Evolutionary conservation across 2,797 vertebrate genomes (phyloP), one percentile per base, ranked within the genome.

Genomic region (Sebastes taczanowskii): DNA sequence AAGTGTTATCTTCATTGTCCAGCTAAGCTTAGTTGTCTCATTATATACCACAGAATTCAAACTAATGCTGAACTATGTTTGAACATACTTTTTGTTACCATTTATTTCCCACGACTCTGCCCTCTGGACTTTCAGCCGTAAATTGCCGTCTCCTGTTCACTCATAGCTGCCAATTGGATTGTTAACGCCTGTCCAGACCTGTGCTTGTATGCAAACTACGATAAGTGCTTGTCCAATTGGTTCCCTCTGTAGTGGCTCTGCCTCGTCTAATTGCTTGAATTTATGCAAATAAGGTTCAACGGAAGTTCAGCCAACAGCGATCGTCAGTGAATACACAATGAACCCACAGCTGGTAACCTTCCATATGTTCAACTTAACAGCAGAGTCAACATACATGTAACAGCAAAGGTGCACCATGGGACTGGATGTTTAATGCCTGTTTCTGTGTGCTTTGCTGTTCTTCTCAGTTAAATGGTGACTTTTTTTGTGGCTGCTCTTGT

Each of bases 211-310:
- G 70, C 32, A 70, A 77, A 74, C 18, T 38, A 29, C 1, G 49
- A 86, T 81, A 84, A 77, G 68, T 62, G 62, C 52, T 73, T 52
- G 55, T 85, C 65, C 53, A 60, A 32, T 71, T 58, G 64, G 11
- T 74, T 78, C 77, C 56, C 60, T 56, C 61, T 1, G 52, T 16
- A 20, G 63, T 67, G 59, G 20, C 62, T 27, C 71, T 74, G 68
- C 32, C 67, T 72, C 25, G 14, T 68, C 66, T 74, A 68, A 85
- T 72, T 80, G 67, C 1, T 4, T 23, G 11, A 76, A 78, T 82
- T 58, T 23, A 68, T 82, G 74, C 68, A 81, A 71, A 80, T 46
- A 0, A 65, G 46, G 81, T 78, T 87, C 73, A 87, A 6, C 6
- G 61, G 32, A 59, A 84, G 78, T 77, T 85, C 75, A 85, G 71